These are phyloP conservation scores for Plestiodon gilberti DNA, from an alignment of 2,113 vertebrate species.

Conservation along the genomic window DNA sequence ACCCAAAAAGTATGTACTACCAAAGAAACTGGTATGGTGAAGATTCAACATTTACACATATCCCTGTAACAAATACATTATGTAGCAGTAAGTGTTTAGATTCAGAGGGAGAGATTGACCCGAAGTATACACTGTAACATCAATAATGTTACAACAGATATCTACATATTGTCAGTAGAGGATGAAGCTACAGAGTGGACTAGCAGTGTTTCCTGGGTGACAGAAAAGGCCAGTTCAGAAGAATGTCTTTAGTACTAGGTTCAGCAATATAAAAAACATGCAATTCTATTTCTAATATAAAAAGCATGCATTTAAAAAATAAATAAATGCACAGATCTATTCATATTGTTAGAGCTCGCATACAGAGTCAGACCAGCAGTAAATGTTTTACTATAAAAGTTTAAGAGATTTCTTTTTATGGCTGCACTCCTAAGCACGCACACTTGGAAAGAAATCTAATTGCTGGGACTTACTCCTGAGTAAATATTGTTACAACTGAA, in stretches of 20 bases:
- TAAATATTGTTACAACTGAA: background rate
- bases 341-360: conserved; percentile 39
- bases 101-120: background rate
- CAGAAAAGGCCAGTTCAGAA: background rate
- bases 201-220: background rate
- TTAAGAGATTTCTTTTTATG: background rate
- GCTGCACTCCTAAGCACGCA: background rate
- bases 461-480: background rate
- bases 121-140: background rate
- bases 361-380: conserved; percentile 30
- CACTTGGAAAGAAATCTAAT: background rate
- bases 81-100: background rate
- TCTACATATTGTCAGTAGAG: background rate
- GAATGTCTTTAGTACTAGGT: conserved; percentile 11
- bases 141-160: background rate
- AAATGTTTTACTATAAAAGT: background rate
- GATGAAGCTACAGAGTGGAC: background rate
- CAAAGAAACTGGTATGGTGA: too few species aligned
- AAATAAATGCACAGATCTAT: conserved; percentile 36
- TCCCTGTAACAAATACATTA: background rate
- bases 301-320: conserved; percentile 32
- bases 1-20: background rate
- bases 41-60: too few species aligned
- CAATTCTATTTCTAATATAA: background rate
- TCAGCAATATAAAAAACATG: conserved; percentile 24